phyloP scores from a whole-genome alignment of 2,113 vertebrate genomes.

The Jaculus jaculus region DNA sequence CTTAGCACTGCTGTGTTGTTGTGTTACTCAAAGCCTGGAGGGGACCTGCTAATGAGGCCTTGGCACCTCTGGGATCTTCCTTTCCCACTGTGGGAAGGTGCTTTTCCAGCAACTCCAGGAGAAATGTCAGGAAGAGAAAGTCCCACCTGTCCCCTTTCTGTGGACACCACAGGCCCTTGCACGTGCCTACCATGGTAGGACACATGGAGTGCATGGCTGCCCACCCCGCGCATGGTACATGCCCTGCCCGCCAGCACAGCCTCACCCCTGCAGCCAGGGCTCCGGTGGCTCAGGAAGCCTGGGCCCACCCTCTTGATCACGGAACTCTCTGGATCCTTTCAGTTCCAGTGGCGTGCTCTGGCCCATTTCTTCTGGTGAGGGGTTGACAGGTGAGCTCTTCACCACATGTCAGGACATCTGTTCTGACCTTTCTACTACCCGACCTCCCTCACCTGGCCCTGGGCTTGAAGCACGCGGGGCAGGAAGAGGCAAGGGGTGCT shows the following conservation, averaged over 20 bases:
- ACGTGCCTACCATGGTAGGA: not conserved
- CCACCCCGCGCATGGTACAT: not conserved
- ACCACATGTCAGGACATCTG: rapidly evolving
- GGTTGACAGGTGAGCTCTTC: not conserved
- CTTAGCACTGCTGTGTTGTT: slow-evolving; percentile 40
- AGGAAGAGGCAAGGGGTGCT: rapidly evolving
- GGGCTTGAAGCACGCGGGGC: not conserved
- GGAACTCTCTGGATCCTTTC: rapidly evolving
- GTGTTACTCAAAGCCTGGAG: not conserved
- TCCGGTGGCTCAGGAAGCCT: not conserved
- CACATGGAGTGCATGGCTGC: no score
- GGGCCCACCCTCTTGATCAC: not conserved
- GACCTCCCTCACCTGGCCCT: not conserved
- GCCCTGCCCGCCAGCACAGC: not conserved
- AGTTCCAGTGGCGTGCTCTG: rapidly evolving
- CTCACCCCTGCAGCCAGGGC: not conserved
- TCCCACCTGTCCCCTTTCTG: not conserved
- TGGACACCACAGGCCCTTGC: rapidly evolving
- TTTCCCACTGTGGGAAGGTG: slow-evolving; percentile 2
- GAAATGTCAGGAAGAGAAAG: rapidly evolving
- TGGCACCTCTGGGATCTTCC: slow-evolving; percentile 32
- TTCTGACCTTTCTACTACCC: no score
- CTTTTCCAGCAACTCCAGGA: not conserved
- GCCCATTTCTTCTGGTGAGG: not conserved
- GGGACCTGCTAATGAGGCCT: slow-evolving; percentile 59